Evolutionary conservation across 2,113 vertebrate species (phyloP), one percentile per base, ranked within the genome.

Genomic region (Benthochromis sp.): DNA sequence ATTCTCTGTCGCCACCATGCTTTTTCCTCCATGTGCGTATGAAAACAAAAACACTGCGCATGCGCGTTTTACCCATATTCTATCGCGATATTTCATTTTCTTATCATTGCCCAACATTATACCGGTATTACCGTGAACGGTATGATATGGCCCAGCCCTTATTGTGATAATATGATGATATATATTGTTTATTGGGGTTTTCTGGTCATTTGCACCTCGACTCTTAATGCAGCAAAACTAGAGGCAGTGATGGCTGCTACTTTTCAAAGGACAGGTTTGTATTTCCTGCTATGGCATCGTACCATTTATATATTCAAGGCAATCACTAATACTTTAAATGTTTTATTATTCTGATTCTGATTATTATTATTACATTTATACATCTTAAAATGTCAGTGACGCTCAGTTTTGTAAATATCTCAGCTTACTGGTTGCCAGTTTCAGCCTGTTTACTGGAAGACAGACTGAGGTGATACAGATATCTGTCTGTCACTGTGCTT

Each of bases 1-100:
- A 29, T 59, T 16, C 55, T 59, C 1, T 0, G 8, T 59, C 0
- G 55, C 8, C 13, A 0, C 14, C 27, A 0, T 31, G 14, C 0
- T 59, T 59, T 17, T 59, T 59, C 57, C 1, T 0, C 14, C 55
- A 17, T 61, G 8, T 31, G 8, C 2, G 1, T 10, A 61, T 31
- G 57, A 4, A 61, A 31, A 61, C 57, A 61, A 61, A 31, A 0
- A 0, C 14, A 61, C 57, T 1, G 14, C 8, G 5, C 57, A 61
- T 61, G 29, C 0, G 1, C 0, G 8, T 17, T 61, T 61, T 6
- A 61, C 29, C 5, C 29, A 17, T 34, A 61, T 61, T 61, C 57
- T 61, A 17, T 61, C 1, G 8, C 0, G 2, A 61, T 61, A 31
- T 61, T 61, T 61, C 57, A 31, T 61, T 61, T 31, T 61, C 8